Evolutionary conservation across 2,797 vertebrate species (phyloP), one percentile per base, ranked within the genome.

Genomic region (Thripadectes ignobilis): DNA sequence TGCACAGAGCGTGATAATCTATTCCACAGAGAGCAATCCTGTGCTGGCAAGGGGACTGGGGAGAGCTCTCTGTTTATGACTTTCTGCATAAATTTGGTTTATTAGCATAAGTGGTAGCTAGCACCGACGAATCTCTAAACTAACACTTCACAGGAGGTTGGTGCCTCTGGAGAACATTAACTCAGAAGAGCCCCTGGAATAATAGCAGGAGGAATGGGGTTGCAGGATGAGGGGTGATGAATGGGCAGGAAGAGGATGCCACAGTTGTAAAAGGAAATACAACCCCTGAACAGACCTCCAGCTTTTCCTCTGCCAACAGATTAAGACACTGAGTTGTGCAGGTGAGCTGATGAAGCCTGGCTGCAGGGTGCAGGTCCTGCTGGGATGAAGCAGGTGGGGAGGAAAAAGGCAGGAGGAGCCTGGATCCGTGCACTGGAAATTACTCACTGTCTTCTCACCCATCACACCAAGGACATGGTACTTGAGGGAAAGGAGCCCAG

Each of bases 51-150:
- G 95, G 96, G 95, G 95, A 78, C 92, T 87, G 95, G 95, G 96
- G 91, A 93, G 93, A 96, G 95, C 93, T 95, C 94, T 92, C 82
- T 96, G 95, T 97, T 96, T 96, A 96, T 94, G 95, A 94, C 95
- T 96, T 92, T 92, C 87, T 93, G 96, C 95, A 96, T 97, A 96
- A 95, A 96, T 97, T 96, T 86, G 43, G 76, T 92, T 96, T 94
- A 96, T 97, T 96, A 96, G 89, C 92, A 95, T 96, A 95, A 96
- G 93, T 81, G 95, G 93, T 89, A 95, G 96, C 93, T 94, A 88
- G 92, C 85, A 73, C 91, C 0, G 22, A 75, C 41, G 91, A 55
- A 81, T 92, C 92, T 90, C 86, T 91, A 94, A 93, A 95, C 82
- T 78, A 91, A 93, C 80, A 66, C 82, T 93, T 75, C 14, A 30